These are phyloP conservation scores for Thalpophila matura DNA, from an alignment of 2,888 invertebrate genomes.

Conservation along the genomic window DNA sequence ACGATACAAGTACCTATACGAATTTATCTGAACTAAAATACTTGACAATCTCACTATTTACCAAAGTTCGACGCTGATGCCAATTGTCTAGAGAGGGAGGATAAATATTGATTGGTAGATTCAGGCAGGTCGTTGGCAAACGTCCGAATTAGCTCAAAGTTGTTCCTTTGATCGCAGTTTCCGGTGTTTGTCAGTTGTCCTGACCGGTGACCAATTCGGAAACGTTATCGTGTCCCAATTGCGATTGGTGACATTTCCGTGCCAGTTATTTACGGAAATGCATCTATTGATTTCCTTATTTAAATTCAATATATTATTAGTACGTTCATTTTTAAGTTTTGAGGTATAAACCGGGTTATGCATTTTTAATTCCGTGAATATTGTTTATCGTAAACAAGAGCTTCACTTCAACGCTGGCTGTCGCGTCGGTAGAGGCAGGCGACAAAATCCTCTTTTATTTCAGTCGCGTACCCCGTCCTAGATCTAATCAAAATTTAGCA, in stretches of 20 bases:
- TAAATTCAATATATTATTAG: too few relatives aligned
- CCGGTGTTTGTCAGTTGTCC: constrained; percentile 50
- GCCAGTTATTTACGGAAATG: constrained; percentile 31
- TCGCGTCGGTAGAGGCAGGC: constrained; percentile 24
- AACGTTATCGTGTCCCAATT: constrained; percentile 57
- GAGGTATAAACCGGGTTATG: not conserved
- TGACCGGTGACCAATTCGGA: constrained; percentile 62
- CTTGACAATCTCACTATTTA: constrained; percentile 15
- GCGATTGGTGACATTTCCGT: constrained; percentile 52
- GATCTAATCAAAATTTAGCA: constrained; percentile 88
- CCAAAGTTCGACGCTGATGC: constrained; percentile 39
- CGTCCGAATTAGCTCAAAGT: constrained; percentile 82
- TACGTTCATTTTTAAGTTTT: not conserved
- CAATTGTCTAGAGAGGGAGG: constrained; percentile 61
- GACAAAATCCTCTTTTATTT: constrained; percentile 72
- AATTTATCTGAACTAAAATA: constrained; percentile 17
- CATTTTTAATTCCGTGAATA: constrained; percentile 27
- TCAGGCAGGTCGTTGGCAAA: constrained; percentile 72
- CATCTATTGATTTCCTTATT: constrained; percentile 1
- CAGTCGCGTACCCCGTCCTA: constrained; percentile 77
- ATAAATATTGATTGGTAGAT: constrained; percentile 80
- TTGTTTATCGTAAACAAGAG: constrained; percentile 22
- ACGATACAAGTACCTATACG: not conserved
- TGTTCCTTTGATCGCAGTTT: constrained; percentile 76
- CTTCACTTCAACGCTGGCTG: constrained; percentile 27